Evolutionary conservation across 53 echinoderm and acorn worm genomes (phyloP), one percentile per base, ranked within the genome.

Genomic region (Holothuria scabra): DNA sequence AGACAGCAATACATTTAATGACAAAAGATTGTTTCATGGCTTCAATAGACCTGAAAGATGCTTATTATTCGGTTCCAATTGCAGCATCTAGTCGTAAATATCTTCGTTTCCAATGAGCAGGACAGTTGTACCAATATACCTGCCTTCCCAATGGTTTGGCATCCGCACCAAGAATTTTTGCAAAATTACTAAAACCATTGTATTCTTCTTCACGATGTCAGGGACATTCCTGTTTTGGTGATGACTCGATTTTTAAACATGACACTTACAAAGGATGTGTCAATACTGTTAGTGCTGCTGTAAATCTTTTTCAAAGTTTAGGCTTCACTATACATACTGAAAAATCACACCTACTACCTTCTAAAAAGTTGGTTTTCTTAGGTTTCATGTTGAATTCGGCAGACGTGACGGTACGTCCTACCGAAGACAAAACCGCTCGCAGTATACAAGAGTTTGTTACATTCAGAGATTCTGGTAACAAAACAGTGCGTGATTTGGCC

Each of bases 181-280:
- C n/a, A n/a, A n/a, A n/a, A n/a, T n/a, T n/a, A n/a, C n/a, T n/a
- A n/a, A n/a, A n/a, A n/a, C n/a, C n/a, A n/a, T n/a, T n/a, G n/a
- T 80, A 32, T 21, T 65, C 89, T 2, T 56, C 41, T 13, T 67
- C 75, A 66, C 48, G 74, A 20, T 19, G 29, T 12, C 28, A 10
- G 24, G 89, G 85, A 11, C 79, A 89, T 61, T 26, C 14, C 29
- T 34, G 67, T 28, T 60, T 79, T 13, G 84, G 84, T 65, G 76
- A 79, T 52, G 86, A 59, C 56, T 64, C 5, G 59, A 55, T n/a
- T 21, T 46, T 74, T 16, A 46, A 63, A 46, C 74, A 30, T 32
- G 59, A 74, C 20, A 82, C 83, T 67, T 37, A 83, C 61, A 66
- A 65, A 20, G 70, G 56, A 38, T 68, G 74, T 46, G 35, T 20